These are phyloP conservation scores for Periparus ater DNA, from an alignment of 2,797 vertebrate genomes.

Conservation along the genomic window DNA sequence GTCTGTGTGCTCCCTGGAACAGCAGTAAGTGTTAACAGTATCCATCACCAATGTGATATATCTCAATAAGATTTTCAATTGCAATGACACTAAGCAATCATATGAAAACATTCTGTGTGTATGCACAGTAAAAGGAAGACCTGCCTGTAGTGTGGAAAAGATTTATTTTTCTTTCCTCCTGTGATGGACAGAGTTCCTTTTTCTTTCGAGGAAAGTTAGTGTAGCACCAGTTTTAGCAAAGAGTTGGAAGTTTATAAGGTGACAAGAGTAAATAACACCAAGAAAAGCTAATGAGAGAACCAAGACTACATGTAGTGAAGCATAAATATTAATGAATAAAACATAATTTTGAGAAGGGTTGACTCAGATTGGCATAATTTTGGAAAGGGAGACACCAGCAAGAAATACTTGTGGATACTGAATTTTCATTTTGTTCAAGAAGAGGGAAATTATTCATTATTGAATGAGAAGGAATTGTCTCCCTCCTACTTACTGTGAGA, in stretches of 20 bases:
- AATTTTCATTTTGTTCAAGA: not conserved
- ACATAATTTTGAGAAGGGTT: not conserved
- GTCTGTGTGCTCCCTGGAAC: not conserved
- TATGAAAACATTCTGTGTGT: not conserved
- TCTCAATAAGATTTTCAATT: not conserved
- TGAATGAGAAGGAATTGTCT: not conserved
- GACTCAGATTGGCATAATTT: not conserved
- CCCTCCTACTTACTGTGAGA: not conserved
- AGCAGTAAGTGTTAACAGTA: not conserved
- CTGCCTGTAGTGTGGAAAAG: not conserved
- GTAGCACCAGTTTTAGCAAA: not conserved
- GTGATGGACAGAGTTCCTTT: not conserved
- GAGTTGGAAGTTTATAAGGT: not conserved
- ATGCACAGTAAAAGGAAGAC: not conserved
- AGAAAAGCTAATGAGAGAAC: not conserved
- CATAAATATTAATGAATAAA: not conserved
- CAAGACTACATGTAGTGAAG: not conserved
- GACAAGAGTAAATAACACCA: not conserved
- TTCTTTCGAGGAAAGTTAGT: not conserved
- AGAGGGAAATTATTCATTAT: not conserved
- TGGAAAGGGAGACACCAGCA: not conserved
- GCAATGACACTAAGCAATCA: not conserved
- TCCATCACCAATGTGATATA: not conserved
- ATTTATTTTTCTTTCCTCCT: not conserved
- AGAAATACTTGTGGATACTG: not conserved